phyloP scores from a whole-genome alignment of 2,113 vertebrate species.

The Hypocryptadius cinnamomeus region DNA sequence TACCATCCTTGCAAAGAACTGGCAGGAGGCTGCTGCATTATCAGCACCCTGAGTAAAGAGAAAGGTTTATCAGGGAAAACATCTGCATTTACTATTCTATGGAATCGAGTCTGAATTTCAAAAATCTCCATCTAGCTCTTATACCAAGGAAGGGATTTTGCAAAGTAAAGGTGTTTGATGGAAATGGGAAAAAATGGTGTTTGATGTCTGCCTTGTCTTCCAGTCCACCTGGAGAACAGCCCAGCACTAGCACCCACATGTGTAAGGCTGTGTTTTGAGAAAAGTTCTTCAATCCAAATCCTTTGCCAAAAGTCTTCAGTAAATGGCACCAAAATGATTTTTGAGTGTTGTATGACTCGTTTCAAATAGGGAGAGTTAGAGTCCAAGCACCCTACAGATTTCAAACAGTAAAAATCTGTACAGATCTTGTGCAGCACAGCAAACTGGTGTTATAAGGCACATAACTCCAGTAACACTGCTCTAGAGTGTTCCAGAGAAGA shows the following conservation, averaged over 20 bases:
- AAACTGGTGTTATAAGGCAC: not conserved
- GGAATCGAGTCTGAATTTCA: not conserved
- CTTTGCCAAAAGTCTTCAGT: not conserved
- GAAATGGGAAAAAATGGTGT: not conserved
- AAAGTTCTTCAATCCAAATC: not conserved
- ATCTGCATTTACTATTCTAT: not conserved
- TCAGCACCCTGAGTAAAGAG: not conserved
- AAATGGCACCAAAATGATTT: not conserved
- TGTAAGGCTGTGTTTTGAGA: not conserved
- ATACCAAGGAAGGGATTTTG: accelerated
- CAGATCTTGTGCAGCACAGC: not conserved
- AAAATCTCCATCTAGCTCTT: not conserved
- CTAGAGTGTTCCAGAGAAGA: not conserved
- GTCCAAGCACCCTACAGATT: not conserved
- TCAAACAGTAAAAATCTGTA: not conserved
- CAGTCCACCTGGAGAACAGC: not conserved
- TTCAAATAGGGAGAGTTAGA: not conserved
- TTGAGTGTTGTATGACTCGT: not conserved
- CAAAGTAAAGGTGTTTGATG: not conserved
- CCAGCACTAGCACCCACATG: not conserved
- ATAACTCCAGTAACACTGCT: not conserved
- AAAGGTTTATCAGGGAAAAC: not conserved
- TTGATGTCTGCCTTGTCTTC: not conserved
- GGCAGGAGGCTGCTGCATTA: not conserved
- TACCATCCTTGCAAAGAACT: not conserved